A percentile compares a stretch with the other conserved stretches of the same genome.
phyloP scores from a whole-genome alignment of 30 jellyfish, hydroid and myxozoan genomes.

The Chrysaora quinquecirrha region DNA sequence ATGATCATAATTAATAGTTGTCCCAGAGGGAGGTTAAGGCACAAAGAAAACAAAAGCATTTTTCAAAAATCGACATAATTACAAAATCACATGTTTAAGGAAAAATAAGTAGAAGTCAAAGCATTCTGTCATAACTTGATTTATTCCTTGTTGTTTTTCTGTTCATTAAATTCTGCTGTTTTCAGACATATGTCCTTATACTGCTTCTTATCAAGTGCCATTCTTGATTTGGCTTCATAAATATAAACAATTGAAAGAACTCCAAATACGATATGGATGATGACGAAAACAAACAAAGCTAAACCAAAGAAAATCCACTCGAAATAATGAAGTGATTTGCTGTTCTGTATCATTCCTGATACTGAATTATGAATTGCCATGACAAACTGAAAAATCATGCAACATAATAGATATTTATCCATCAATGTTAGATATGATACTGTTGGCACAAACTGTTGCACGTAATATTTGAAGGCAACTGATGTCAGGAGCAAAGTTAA shows the following conservation, averaged over 20 bases:
- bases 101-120: too few relatives aligned
- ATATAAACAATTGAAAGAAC: slow-evolving; percentile 14
- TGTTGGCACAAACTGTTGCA: slow-evolving; percentile 70
- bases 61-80: too few relatives aligned
- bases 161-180: slow-evolving; percentile 4
- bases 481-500: slow-evolving; percentile 60
- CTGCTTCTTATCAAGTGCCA: slow-evolving; percentile 15
- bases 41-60: too few relatives aligned
- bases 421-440: slow-evolving; percentile 58
- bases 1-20: too few relatives aligned
- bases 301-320: slow-evolving; percentile 52
- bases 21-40: too few relatives aligned
- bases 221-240: slow-evolving; percentile 2
- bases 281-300: slow-evolving; percentile 20
- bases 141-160: slow-evolving; percentile 1
- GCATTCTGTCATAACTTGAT: too few relatives aligned
- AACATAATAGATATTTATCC: slow-evolving; percentile 43
- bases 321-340: slow-evolving; percentile 5
- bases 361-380: slow-evolving; percentile 64
- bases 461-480: slow-evolving; percentile 62
- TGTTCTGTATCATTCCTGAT: slow-evolving; percentile 36
- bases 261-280: slow-evolving; percentile 43
- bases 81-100: too few relatives aligned
- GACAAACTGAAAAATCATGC: slow-evolving; percentile 64
- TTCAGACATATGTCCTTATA: slow-evolving; percentile 2